Base-by-base conservation (phyloP, 2,888 invertebrate species). In the Hesperia comma region DNA sequence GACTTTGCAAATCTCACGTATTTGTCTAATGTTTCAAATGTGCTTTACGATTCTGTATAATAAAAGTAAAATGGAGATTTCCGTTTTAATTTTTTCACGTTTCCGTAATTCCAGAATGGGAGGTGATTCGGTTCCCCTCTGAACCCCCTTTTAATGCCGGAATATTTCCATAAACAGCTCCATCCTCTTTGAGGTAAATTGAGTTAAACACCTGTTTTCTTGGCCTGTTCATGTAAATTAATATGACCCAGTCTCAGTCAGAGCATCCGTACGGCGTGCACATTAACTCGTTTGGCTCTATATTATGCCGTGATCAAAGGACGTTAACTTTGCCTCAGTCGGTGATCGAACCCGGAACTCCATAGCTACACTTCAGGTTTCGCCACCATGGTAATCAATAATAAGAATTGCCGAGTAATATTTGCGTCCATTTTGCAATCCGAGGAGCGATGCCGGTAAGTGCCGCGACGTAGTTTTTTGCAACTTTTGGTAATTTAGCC, bases 151-250 rank as follows among this genome's bases (percentile, higher is more conserved):
- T 26, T 4, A 26, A 37, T 2, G 37, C 17, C 0, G 41, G 7
- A 46, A 46, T 46, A 2, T 46, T 46, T 46, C 43, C 17, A 46
- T 7, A 46, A 46, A 46, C 17, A 46, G 43, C 43, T 46, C 5
- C 43, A 46, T 46, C 43, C 43, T 46, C 43, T 46, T 46, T 15
- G 15, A 46, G 43, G 17, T 46, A 46, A 46, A 46, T 46, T 46
- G 43, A 46, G 15, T 46, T 46, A 37, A 37, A 37, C 3, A 12
- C 12, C 10, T 8, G 10, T 37, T 37, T 37, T 37, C 37, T 37
- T 37, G 37, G 37, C 2, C 37, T 37, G 12, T 37, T 37, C 37
- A 46, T 17, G 12, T 17, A 17, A 46, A 17, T 46, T 10, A 46
- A 46, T 46, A 17, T 46, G 43, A 46, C 43, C 37, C 12, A 37